Percentiles rank a stretch among this genome's conserved stretches.
Conservation (phyloP, 2,888 invertebrate species). For the Geotrupes spiniger region DNA sequence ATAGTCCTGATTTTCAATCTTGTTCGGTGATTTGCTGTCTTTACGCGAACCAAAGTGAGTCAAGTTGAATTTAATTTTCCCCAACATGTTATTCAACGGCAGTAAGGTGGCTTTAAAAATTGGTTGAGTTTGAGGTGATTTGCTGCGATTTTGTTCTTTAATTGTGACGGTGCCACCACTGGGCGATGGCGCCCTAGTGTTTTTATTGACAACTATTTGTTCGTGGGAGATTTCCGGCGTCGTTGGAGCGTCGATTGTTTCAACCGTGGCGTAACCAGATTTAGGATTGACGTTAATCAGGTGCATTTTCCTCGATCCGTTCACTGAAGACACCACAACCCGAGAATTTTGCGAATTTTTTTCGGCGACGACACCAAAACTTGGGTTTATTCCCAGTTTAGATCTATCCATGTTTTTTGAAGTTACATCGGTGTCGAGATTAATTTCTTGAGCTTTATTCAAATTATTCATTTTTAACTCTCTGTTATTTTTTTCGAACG, state of each 20-base stretch:
- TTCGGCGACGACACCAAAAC: slow-evolving; percentile 24
- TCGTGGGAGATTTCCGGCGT: slow-evolving; percentile 3
- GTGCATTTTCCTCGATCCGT: slow-evolving; percentile 34
- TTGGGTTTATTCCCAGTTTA: slow-evolving; percentile 34
- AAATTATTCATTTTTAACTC: slow-evolving; percentile 5
- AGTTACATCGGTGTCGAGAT: slow-evolving; percentile 1
- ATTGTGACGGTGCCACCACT: slow-evolving; percentile 45
- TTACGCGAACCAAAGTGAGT: slow-evolving; percentile 37
- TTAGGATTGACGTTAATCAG: slow-evolving; percentile 45
- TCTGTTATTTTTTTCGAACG: slow-evolving; percentile 26
- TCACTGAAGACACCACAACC: slow-evolving; percentile 12
- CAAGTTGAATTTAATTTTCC: slow-evolving; percentile 57
- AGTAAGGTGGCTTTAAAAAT: slow-evolving; percentile 52
- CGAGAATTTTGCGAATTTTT: slow-evolving; percentile 6
- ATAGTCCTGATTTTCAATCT: slow-evolving; percentile 41
- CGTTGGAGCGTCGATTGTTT: slow-evolving; percentile 33
- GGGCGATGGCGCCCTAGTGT: slow-evolving; percentile 43
- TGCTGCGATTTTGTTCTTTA: slow-evolving; percentile 30
- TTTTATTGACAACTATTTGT: slow-evolving; percentile 24
- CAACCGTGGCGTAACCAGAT: slow-evolving; percentile 47
- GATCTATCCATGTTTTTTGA: neutral
- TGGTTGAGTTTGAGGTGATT: slow-evolving; percentile 35
- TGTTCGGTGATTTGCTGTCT: slow-evolving; percentile 50
- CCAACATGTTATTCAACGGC: slow-evolving; percentile 72
- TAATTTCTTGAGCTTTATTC: slow-evolving; percentile 1